These are phyloP conservation scores for Drosophila falleni DNA, from an alignment of 2,888 invertebrate species.

Conservation along the genomic window DNA sequence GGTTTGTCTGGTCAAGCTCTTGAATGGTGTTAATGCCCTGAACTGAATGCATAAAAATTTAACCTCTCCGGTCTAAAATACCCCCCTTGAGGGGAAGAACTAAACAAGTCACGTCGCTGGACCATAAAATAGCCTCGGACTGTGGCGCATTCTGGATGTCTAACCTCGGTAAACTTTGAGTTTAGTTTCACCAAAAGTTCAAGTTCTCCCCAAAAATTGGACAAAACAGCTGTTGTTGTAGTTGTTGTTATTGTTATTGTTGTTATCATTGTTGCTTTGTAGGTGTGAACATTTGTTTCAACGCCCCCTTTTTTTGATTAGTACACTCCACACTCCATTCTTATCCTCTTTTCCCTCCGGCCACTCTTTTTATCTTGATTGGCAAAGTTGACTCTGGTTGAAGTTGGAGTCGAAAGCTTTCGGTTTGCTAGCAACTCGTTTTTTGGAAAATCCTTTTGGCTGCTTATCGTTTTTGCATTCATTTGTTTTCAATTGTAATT, in stretches of 20 bases:
- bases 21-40: slow-evolving; percentile 63
- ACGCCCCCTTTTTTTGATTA: slow-evolving; percentile 58
- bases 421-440: slow-evolving; percentile 24
- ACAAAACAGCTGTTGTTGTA: slow-evolving; percentile 49
- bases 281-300: slow-evolving; percentile 80
- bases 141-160: slow-evolving; percentile 35
- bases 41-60: slow-evolving; percentile 24
- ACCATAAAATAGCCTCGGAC: slow-evolving; percentile 64
- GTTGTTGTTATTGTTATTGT: slow-evolving; percentile 13
- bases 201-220: slow-evolving; percentile 50
- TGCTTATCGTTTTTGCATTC: slow-evolving; percentile 83
- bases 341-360: slow-evolving; percentile 33
- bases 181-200: slow-evolving; percentile 63
- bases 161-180: slow-evolving; percentile 60
- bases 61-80: background rate
- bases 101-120: slow-evolving; percentile 72
- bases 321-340: slow-evolving; percentile 27
- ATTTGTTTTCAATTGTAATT: slow-evolving; percentile 83
- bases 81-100: slow-evolving; percentile 16
- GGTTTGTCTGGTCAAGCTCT: slow-evolving; percentile 52
- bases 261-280: slow-evolving; percentile 35
- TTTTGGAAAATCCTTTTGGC: slow-evolving; percentile 72
- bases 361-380: slow-evolving; percentile 73
- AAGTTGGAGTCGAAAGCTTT: slow-evolving; percentile 29
- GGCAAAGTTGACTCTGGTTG: slow-evolving; percentile 70